Evolutionary conservation across 1,140 invertebrate species (phyloP).

Genomic region (Telenomus remus): DNA sequence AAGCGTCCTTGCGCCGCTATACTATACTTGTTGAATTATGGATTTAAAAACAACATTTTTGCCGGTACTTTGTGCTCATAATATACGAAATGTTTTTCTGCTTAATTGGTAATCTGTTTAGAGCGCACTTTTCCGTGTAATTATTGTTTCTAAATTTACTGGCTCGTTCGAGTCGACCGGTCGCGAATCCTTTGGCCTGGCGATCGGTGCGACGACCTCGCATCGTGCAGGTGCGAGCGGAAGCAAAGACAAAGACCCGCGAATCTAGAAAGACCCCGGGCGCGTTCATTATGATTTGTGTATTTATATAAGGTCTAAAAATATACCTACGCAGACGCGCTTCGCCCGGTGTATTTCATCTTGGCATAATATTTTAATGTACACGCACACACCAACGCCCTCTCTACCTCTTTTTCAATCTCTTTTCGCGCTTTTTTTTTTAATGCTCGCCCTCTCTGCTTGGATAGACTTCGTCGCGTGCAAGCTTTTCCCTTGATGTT

Average conservation of each 20-base stretch:
- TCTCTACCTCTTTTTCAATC: conserved; percentile 35
- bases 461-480: conserved; percentile 9
- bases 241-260: conserved; percentile 61
- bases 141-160: neutral
- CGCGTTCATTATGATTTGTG: conserved; percentile 76
- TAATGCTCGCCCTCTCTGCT: conserved; percentile 1
- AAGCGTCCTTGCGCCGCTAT: conserved; percentile 14
- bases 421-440: conserved; percentile 32
- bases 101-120: conserved; percentile 3
- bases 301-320: conserved; percentile 77
- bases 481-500: neutral
- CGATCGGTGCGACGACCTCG: conserved; percentile 46
- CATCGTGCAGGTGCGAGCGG: conserved; percentile 8
- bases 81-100: conserved; percentile 13
- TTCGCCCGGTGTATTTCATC: conserved; percentile 75
- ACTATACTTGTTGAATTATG: conserved; percentile 24
- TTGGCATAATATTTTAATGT: conserved; percentile 77
- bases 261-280: conserved; percentile 48
- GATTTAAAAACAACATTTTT: conserved; percentile 43
- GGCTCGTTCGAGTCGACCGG: neutral
- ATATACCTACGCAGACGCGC: conserved; percentile 73
- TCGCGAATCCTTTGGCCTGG: neutral
- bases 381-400: conserved; percentile 58
- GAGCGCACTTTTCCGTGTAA: neutral
- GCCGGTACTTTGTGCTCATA: conserved; percentile 10